Percentiles rank a stretch among this genome's conserved stretches.
Conservation (phyloP, 2,797 vertebrate genomes). For the Oceanodroma leucorhoa region DNA sequence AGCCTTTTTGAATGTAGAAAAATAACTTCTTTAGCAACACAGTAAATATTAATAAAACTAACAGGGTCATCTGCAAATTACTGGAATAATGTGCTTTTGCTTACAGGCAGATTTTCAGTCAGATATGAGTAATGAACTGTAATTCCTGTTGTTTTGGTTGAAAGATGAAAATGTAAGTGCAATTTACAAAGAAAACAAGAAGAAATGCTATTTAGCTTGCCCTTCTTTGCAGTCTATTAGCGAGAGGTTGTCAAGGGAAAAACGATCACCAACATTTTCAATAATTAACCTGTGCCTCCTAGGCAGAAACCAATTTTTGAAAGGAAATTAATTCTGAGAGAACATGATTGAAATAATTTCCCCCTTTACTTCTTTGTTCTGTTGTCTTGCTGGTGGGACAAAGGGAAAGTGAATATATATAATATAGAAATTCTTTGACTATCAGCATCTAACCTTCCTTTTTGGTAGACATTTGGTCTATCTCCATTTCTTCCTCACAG, state of each 20-base stretch:
- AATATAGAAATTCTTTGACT: background rate
- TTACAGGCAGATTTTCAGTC: slow-evolving; percentile 49
- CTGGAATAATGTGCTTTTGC: slow-evolving; percentile 34
- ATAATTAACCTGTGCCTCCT: slow-evolving; percentile 43
- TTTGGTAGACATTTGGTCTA: background rate
- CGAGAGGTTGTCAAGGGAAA: background rate
- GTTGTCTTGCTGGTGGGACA: background rate
- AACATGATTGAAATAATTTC: slow-evolving; percentile 5
- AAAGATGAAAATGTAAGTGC: slow-evolving; percentile 32
- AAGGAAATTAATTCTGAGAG: slow-evolving; percentile 39
- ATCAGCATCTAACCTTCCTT: background rate
- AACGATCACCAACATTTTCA: background rate
- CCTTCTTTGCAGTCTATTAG: background rate
- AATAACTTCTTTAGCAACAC: background rate
- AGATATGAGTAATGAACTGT: slow-evolving; percentile 41
- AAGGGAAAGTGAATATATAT: background rate
- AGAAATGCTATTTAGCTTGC: background rate
- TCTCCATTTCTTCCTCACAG: background rate
- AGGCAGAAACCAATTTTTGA: slow-evolving; percentile 15
- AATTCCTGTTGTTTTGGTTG: slow-evolving; percentile 37
- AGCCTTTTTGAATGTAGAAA: background rate
- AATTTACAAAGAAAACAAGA: slow-evolving; percentile 22
- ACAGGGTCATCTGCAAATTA: slow-evolving; percentile 39
- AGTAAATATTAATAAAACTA: slow-evolving; percentile 3
- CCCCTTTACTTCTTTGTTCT: background rate